Conservation (phyloP, 2,797 vertebrate genomes). For the Phrynocephalus vlangalii region DNA sequence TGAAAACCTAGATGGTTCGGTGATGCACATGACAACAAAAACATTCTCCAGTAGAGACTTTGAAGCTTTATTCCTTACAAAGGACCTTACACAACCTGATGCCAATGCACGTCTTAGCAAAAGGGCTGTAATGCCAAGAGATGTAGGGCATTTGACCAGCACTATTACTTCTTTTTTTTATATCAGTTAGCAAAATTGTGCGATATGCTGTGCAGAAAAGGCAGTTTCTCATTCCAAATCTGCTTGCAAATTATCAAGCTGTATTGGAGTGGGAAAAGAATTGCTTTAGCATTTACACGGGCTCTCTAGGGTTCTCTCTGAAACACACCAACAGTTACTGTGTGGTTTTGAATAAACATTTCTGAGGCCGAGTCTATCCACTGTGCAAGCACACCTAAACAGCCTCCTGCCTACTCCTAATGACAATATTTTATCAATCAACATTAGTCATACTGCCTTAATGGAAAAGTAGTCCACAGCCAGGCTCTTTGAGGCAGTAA, state of each 20-base stretch:
- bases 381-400: background rate
- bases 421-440: background rate
- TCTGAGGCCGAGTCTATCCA: background rate
- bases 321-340: background rate
- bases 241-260: constrained; percentile 43
- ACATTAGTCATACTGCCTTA: background rate
- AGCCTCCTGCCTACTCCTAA: background rate
- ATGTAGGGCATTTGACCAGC: constrained; percentile 48
- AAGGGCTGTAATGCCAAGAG: constrained; percentile 52
- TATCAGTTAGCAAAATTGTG: constrained; percentile 58
- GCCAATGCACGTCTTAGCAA: constrained; percentile 55
- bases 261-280: constrained; percentile 8
- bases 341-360: background rate
- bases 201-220: constrained; percentile 50
- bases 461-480: background rate
- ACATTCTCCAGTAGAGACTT: constrained; percentile 19
- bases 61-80: constrained; percentile 42
- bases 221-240: constrained; percentile 26
- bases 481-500: background rate
- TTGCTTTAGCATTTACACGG: background rate
- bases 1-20: background rate
- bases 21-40: background rate
- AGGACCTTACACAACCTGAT: constrained; percentile 52
- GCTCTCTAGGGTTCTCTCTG: background rate
- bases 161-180: constrained; percentile 38